Evolutionary conservation across 2,113 vertebrate genomes (phyloP), one percentile per base, ranked within the genome.

Genomic region (Oreotrochilus melanogaster): DNA sequence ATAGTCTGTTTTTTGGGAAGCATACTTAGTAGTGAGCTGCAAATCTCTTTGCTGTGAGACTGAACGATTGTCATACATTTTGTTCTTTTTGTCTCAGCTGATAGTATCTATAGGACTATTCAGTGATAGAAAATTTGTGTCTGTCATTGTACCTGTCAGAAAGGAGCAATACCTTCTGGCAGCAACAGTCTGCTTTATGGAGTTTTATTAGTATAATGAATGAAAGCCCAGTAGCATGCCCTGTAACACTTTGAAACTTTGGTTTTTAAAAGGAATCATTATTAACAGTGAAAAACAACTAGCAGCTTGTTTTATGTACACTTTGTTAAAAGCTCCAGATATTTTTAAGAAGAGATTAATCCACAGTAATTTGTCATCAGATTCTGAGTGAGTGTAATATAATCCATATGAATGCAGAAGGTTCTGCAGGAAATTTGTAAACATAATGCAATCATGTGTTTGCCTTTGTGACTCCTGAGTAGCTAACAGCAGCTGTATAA

Each of bases 151-250:
- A 97, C 97, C 97, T 97, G 97, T 97, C 96, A 97, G 91, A 90
- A 93, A 97, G 92, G 95, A 97, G 94, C 95, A 96, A 95, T 95
- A 91, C 96, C 96, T 97, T 96, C 96, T 91, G 95, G 97, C 95
- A 97, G 97, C 64, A 6, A 88, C 95, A 95, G 96, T 97, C 98
- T 97, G 87, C 94, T 97, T 98, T 97, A 97, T 96, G 95, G 97
- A 97, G 97, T 98, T 98, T 98, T 98, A 98, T 97, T 98, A 97
- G 97, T 98, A 97, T 98, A 98, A 98, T 97, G 98, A 98, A 98
- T 98, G 98, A 98, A 97, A 97, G 97, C 97, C 98, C 98, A 89
- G 97, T 98, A 98, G 98, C 98, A 86, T 88, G 91, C 97, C 96
- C 96, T 96, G 95, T 95, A 97, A 98, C 97, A 96, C 93, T 97